Percentiles rank a stretch among this genome's conserved stretches.
phyloP scores from a whole-genome alignment of 2,797 vertebrate species.

The Zonotrichia albicollis region DNA sequence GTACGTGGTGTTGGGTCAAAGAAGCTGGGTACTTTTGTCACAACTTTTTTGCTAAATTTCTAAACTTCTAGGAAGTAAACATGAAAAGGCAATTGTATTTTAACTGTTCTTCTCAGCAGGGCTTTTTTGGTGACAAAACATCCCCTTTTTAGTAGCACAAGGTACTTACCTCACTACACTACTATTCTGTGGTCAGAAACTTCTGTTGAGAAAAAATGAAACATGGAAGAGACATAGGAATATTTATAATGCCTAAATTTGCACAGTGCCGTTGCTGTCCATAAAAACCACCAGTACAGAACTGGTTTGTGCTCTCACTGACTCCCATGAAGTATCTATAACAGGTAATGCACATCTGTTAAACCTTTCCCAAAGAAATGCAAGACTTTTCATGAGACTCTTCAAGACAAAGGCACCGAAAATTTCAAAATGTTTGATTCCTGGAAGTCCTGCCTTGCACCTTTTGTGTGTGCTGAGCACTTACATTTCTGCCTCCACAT shows the following conservation, averaged over 20 bases:
- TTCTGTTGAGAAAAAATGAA: neutral
- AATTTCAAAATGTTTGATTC: neutral
- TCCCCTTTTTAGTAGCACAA: neutral
- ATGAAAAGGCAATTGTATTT: neutral
- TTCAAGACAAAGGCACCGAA: neutral
- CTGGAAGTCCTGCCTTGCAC: neutral
- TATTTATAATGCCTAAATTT: neutral
- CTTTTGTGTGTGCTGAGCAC: neutral
- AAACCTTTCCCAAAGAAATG: neutral
- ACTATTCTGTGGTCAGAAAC: neutral
- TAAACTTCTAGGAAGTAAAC: neutral
- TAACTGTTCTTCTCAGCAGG: neutral
- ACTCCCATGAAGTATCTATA: neutral
- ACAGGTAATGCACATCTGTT: neutral
- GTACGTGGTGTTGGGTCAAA: neutral
- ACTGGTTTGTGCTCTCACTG: neutral
- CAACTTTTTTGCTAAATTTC: neutral
- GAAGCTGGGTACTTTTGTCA: neutral
- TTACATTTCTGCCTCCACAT: neutral
- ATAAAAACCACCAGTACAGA: neutral
- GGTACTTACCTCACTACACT: neutral
- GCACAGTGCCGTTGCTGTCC: neutral
- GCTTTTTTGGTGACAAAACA: neutral
- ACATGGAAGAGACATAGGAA: rapidly evolving
- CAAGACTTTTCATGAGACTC: neutral